Evolutionary conservation across 2,797 vertebrate species (phyloP).

Genomic region (Pangasius krempfi): DNA sequence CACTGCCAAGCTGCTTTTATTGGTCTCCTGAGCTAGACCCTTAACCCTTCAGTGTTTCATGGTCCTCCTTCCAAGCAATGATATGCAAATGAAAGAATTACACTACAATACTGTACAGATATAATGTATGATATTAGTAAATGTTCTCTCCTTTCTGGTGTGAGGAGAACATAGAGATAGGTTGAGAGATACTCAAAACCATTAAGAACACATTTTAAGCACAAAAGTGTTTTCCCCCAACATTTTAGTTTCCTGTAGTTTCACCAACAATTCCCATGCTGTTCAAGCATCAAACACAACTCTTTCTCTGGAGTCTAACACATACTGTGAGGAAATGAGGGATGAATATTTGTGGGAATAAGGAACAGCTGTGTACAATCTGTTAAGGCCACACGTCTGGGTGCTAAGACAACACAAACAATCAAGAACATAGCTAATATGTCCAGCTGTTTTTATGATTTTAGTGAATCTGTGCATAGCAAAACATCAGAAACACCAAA

Average conservation of each 20-base stretch:
- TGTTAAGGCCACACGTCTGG: not conserved
- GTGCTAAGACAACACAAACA: not conserved
- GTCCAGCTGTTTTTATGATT: not conserved
- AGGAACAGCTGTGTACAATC: not conserved
- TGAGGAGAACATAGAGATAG: not conserved
- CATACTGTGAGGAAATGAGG: conserved; percentile 2
- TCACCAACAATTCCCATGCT: not conserved
- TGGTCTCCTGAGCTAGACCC: not conserved
- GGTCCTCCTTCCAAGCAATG: not conserved
- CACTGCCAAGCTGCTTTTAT: not conserved
- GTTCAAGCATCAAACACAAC: not conserved
- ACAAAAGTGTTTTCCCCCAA: not conserved
- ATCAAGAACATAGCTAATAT: not conserved
- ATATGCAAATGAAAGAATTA: not conserved
- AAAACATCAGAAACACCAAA: not conserved
- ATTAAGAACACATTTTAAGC: not conserved
- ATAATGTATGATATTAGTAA: not conserved
- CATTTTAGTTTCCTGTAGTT: not conserved
- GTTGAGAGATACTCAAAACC: not conserved
- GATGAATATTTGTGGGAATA: conserved; percentile 17
- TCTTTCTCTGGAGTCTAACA: not conserved
- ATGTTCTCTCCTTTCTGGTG: not conserved
- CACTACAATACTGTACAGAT: not conserved
- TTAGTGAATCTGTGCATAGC: not conserved
- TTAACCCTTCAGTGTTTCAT: not conserved